A percentile compares a stretch with the other conserved stretches of the same genome.
Evolutionary conservation across 2,888 invertebrate genomes (phyloP).

Genomic region (Chrysolina oricalcia): DNA sequence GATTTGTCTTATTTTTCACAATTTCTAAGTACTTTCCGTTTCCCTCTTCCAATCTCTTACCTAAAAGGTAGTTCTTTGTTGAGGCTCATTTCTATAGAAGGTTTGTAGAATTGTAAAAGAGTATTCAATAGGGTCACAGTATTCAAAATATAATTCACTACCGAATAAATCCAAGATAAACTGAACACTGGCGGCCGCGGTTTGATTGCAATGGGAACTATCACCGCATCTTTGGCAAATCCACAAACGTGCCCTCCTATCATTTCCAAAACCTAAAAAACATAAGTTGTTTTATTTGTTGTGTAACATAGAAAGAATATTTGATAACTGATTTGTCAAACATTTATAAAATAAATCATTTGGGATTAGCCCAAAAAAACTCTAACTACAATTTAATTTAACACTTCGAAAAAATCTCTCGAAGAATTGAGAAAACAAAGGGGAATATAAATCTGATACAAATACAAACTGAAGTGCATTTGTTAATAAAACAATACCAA

Average conservation of each 20-base stretch:
- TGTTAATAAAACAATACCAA: too few species aligned
- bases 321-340: not conserved
- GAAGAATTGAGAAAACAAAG: too few species aligned
- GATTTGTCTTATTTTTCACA: not conserved
- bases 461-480: too few species aligned
- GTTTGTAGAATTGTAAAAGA: constrained; percentile 63
- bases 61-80: constrained; percentile 68
- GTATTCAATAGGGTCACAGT: constrained; percentile 61
- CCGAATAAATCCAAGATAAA: constrained; percentile 67
- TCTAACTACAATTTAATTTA: too few species aligned
- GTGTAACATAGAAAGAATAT: not conserved
- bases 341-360: not conserved
- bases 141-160: constrained; percentile 64
- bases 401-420: too few species aligned
- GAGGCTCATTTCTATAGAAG: constrained; percentile 61
- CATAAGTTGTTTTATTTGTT: not conserved
- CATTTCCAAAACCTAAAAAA: constrained; percentile 65
- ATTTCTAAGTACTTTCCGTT: not conserved
- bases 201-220: constrained; percentile 63
- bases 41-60: constrained; percentile 50
- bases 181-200: constrained; percentile 63
- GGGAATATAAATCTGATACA: too few species aligned
- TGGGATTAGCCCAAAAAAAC: too few species aligned
- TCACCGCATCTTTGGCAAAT: constrained; percentile 60
- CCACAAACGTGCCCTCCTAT: constrained; percentile 65